A percentile compares a stretch with the other conserved stretches of the same genome.
phyloP scores from a whole-genome alignment of 2,888 invertebrate species.

The Torymus tubicola region DNA sequence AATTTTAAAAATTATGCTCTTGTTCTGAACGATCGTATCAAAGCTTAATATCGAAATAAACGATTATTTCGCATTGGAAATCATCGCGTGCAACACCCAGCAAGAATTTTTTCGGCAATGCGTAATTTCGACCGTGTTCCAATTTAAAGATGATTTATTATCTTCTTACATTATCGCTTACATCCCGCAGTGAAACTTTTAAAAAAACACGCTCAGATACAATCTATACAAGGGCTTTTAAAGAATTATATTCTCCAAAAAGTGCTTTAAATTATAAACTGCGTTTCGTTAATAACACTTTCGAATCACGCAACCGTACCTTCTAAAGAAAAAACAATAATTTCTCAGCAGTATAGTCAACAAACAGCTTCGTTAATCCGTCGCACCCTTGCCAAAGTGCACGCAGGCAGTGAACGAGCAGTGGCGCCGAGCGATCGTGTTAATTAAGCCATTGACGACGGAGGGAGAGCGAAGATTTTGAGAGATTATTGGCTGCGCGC shows the following conservation, averaged over 20 bases:
- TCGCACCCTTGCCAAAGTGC: neutral
- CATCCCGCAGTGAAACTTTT: no score
- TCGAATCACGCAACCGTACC: neutral
- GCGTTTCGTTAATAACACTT: neutral
- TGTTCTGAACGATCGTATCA: no score
- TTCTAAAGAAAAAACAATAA: no score
- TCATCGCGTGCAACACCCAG: neutral
- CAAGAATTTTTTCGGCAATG: neutral
- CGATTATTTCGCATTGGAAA: conserved; percentile 3
- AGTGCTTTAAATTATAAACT: no score
- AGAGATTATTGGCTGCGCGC: neutral
- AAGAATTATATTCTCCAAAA: no score
- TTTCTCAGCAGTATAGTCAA: neutral
- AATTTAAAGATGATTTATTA: no score
- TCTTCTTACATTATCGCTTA: no score
- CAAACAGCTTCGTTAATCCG: conserved; percentile 22
- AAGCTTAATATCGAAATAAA: neutral
- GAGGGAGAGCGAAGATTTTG: neutral
- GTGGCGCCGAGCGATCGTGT: conserved; percentile 4
- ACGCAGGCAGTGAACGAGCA: neutral
- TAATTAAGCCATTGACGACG: conserved; percentile 47
- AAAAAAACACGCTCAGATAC: no score
- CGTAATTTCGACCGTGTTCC: neutral
- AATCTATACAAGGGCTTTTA: no score
- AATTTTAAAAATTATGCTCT: conserved; percentile 12